Evolutionary conservation across 2,797 vertebrate genomes (phyloP).

Genomic region (Hippopotamyrus pictus): DNA sequence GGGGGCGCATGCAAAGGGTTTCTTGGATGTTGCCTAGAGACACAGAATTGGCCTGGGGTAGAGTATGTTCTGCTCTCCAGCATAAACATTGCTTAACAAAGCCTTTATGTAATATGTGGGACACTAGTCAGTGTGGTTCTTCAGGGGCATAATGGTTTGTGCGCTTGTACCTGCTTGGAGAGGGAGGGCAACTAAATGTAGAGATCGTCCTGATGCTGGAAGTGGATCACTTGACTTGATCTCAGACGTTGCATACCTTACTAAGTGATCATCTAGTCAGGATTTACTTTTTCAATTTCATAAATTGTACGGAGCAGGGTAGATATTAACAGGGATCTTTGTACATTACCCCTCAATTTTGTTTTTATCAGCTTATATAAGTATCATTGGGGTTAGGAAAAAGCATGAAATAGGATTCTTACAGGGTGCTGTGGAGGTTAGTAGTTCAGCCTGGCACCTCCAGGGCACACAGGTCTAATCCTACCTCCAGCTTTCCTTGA

Average conservation of each 20-base stretch:
- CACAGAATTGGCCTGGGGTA: neutral
- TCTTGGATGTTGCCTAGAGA: neutral
- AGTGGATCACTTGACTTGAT: neutral
- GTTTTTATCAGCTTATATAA: neutral
- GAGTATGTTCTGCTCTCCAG: neutral
- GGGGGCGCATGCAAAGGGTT: neutral
- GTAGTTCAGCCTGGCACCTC: neutral
- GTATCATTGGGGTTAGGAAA: neutral
- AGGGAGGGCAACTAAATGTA: neutral
- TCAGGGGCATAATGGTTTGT: neutral
- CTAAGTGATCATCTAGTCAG: neutral
- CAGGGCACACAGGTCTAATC: neutral
- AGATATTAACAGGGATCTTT: neutral
- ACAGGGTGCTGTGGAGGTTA: neutral
- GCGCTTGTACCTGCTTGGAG: neutral
- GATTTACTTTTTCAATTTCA: neutral
- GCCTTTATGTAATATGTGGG: slow-evolving; percentile 7
- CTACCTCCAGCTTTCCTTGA: neutral
- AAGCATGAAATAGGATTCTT: neutral
- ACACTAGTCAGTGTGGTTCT: neutral
- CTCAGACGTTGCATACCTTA: neutral
- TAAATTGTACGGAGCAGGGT: neutral
- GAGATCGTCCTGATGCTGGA: neutral
- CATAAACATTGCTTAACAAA: neutral
- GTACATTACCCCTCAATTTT: neutral